Evolutionary conservation across 2,888 invertebrate species (phyloP), one percentile per base, ranked within the genome.

Genomic region (Alentia gelatinosa): DNA sequence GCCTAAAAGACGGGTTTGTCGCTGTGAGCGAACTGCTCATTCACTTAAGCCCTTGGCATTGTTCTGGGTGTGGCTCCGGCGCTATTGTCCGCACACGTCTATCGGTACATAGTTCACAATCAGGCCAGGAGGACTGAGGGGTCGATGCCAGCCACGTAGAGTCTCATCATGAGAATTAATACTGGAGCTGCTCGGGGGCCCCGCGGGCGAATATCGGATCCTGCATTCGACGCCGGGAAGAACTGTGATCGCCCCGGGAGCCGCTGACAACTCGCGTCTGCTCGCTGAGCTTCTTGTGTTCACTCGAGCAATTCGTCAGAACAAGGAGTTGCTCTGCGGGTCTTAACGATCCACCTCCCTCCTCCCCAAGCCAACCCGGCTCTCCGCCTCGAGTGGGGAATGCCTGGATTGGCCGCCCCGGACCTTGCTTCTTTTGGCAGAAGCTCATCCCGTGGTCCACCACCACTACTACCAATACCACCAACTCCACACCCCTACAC

Each of bases 291-390:
- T 68, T 68, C 68, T 68, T 68, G 68, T 68, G 68, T 68, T 68
- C 68, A 68, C 68, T 68, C 68, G 68, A 68, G 68, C 68, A 68
- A 68, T 68, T 68, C 68, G 68, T 68, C 68, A 68, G 68, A 68
- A 68, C 68, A 68, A 68, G 68, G 68, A 68, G 68, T 30, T 30
- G 68, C 68, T 68, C 68, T 12, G n/a, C 33, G n/a, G 0, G 68
- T 68, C 68, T 68, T 68, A 68, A 68, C 68, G 68, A 68, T 68
- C 68, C 68, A 30, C 68, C 30, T 12, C 56, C 56, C 56, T n/a
- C 56, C 19, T 56, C n/a, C 56, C 23, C 56, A 56, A n/a, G n/a
- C n/a, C n/a, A n/a, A n/a, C n/a, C 47, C 56, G 23, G 56, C 56
- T 56, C 56, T 12, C 12, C 56, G 12, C n/a, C 23, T n/a, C 56